Base-by-base conservation (phyloP, 2,797 vertebrate genomes). In the Phyllotis vaccarum region DNA sequence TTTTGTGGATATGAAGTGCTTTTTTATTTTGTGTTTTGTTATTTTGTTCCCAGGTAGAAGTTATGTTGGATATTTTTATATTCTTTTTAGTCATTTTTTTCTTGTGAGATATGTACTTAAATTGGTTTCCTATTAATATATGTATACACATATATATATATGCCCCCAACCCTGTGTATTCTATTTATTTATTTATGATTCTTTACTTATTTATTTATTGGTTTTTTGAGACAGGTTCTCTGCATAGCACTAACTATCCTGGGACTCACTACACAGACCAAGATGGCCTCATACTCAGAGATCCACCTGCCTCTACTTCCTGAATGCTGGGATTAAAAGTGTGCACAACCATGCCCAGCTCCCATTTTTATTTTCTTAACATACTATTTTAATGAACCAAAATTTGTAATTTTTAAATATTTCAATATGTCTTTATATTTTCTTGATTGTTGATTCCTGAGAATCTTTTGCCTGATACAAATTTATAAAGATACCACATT, bases 371-470 rank as follows among this genome's bases (percentile, higher is more conserved):
- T 31, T 76, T 75, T 46, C 24, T 16, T 46, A 49, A 46, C 34
- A 76, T 76, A 13, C 40, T 75, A 7, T 78, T n/a, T 79, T 79
- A 79, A 22, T 54, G 49, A 54, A 90, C 13, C 81, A 52, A 92
- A 92, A 31, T 66, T 86, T 82, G 52, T 24, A 27, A 60, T 87
- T 93, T 60, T n/a, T 27, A 90, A 94, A 58, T n/a, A 68, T 17
- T 80, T n/a, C 6, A 80, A 7, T 68, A 60, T 86, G 80, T 79
- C 19, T 49, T 12, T 16, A 72, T 64, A 54, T 75, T 16, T 62
- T 60, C 27, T 3, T 11, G 46, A 34, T 54, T 90, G 68, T 94
- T 86, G 8, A 87, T 11, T 82, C 24, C 40, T 80, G 40, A 89
- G 37, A 72, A 82, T 21, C 52, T 89, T 92, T 94, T 89, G 27